phyloP scores from a whole-genome alignment of 1,140 invertebrate species.

The Caerostris extrusa region DNA sequence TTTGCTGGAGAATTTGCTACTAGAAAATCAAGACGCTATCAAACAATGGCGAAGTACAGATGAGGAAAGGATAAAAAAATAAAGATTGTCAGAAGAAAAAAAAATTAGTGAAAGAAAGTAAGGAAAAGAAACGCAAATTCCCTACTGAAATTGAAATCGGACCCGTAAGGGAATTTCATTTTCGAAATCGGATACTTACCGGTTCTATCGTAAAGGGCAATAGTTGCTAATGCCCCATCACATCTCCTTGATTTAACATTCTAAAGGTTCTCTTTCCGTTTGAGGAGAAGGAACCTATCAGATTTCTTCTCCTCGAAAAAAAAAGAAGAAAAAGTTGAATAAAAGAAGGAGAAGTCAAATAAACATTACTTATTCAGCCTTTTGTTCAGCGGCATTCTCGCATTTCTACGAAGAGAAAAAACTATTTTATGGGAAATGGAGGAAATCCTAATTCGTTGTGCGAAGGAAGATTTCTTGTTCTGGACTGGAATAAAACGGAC shows the following conservation, averaged over 20 bases:
- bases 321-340: neutral
- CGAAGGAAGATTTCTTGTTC: constrained; percentile 39
- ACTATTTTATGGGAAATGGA: constrained; percentile 45
- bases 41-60: constrained; percentile 24
- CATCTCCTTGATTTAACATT: constrained; percentile 69
- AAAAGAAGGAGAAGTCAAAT: constrained; percentile 69
- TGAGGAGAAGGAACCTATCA: constrained; percentile 43
- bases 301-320: constrained; percentile 58
- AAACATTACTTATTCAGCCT: constrained; percentile 75
- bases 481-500: neutral
- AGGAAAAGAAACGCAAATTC: too few relatives aligned
- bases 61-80: constrained; percentile 11
- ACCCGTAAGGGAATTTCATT: too few relatives aligned
- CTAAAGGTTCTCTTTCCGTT: constrained; percentile 23
- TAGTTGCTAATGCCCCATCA: constrained; percentile 74
- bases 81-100: too few relatives aligned
- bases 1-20: neutral
- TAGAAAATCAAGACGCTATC: neutral
- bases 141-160: too few relatives aligned
- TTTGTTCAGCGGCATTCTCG: constrained; percentile 59
- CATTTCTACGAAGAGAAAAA: neutral
- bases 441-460: constrained; percentile 36
- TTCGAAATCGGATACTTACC: too few relatives aligned
- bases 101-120: too few relatives aligned
- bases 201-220: constrained; percentile 64